phyloP scores from a whole-genome alignment of 2,888 invertebrate genomes.

The Nineta flava region DNA sequence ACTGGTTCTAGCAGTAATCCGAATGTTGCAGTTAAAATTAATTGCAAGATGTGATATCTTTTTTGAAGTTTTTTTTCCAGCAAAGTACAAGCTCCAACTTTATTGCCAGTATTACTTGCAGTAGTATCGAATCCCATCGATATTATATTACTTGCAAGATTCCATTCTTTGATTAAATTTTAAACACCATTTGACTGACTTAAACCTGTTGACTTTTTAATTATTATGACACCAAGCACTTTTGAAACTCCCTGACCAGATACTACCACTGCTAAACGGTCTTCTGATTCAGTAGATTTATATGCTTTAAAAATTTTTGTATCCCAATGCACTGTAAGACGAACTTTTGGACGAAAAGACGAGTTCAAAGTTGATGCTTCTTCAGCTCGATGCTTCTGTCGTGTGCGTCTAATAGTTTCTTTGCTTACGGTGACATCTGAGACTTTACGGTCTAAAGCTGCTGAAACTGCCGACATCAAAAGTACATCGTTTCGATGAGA shows the following conservation, averaged over 20 bases:
- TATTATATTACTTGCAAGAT: not conserved
- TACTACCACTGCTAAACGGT: not conserved
- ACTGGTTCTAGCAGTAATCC: conserved; percentile 2
- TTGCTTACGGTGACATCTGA: not conserved
- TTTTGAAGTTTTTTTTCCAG: not conserved
- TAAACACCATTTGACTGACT: not conserved
- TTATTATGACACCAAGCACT: not conserved
- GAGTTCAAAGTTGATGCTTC: not conserved
- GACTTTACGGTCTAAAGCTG: not conserved
- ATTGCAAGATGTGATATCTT: not conserved
- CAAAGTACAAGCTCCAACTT: not conserved
- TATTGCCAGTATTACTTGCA: not conserved
- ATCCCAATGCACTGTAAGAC: not conserved
- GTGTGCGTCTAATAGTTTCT: not conserved
- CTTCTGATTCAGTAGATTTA: not conserved
- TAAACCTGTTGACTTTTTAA: not conserved
- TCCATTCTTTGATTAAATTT: not conserved
- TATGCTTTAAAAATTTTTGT: not conserved
- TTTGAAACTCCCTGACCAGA: not conserved
- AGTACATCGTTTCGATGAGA: not conserved
- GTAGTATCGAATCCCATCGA: not conserved
- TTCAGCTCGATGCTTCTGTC: not conserved
- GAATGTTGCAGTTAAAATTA: not conserved
- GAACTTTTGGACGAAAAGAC: not conserved
- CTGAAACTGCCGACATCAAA: not conserved